A percentile compares a stretch with the other conserved stretches of the same genome.
Conservation (phyloP, 2,888 invertebrate genomes). For the Drosophila colorata region DNA sequence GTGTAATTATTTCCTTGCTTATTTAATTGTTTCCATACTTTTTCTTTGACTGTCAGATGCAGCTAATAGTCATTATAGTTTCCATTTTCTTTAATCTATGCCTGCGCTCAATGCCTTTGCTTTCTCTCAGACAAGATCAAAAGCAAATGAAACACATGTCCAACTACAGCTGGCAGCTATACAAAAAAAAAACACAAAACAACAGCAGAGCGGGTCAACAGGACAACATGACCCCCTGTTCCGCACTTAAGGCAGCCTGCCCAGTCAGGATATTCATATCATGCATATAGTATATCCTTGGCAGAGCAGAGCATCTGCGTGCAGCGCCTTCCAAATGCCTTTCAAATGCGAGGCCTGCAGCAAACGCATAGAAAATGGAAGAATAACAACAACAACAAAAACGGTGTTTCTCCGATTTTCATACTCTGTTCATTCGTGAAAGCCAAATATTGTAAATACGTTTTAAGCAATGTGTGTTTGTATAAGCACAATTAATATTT, state of each 20-base stretch:
- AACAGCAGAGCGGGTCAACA: conserved; percentile 38
- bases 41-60: background rate
- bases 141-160: conserved; percentile 61
- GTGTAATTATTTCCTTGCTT: background rate
- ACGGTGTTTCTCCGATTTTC: conserved; percentile 9
- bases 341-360: conserved; percentile 59
- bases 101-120: background rate
- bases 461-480: too few species aligned
- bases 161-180: conserved; percentile 22
- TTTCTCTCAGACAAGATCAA: conserved; percentile 29
- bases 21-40: background rate
- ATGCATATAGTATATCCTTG: conserved; percentile 28
- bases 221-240: conserved; percentile 1
- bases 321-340: conserved; percentile 55
- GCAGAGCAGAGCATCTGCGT: conserved; percentile 36
- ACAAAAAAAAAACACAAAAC: conserved; percentile 13
- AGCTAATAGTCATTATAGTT: conserved; percentile 22
- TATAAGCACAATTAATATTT: too few species aligned
- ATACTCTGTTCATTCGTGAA: background rate
- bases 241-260: too few species aligned
- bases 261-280: conserved; percentile 11
- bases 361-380: conserved; percentile 40
- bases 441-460: background rate
- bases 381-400: conserved; percentile 13
- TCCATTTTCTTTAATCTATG: conserved; percentile 1